Evolutionary conservation across 2,888 invertebrate genomes (phyloP).

Genomic region (Chymomyza procnemis): DNA sequence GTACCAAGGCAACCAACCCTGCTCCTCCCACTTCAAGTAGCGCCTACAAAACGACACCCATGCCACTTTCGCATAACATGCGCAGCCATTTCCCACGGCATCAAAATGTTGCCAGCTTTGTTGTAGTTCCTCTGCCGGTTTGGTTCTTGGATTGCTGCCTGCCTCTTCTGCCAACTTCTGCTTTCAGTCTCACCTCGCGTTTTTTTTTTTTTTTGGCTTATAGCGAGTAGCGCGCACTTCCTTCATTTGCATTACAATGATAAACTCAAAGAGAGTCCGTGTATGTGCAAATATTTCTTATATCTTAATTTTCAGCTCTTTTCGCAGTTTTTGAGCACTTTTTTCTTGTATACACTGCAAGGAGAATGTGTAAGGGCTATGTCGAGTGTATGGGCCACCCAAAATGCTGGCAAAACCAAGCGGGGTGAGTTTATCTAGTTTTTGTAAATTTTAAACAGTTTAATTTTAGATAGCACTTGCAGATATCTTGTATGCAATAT

Average conservation of each 20-base stretch:
- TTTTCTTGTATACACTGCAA: background rate
- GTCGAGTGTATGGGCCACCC: too few relatives aligned
- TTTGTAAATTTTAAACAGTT: too few relatives aligned
- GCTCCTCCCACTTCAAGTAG: background rate
- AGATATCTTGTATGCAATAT: too few relatives aligned
- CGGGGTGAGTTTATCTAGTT: too few relatives aligned
- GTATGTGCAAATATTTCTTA: slow-evolving; percentile 62
- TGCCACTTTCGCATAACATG: slow-evolving; percentile 61
- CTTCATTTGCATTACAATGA: slow-evolving; percentile 74
- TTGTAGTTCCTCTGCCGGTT: slow-evolving; percentile 14
- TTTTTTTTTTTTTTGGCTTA: slow-evolving; percentile 31
- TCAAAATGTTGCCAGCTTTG: slow-evolving; percentile 49
- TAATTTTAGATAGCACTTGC: too few relatives aligned
- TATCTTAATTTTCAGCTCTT: slow-evolving; percentile 36
- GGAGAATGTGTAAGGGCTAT: background rate
- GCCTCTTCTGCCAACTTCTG: slow-evolving; percentile 6
- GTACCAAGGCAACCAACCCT: background rate
- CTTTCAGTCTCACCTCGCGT: slow-evolving; percentile 64
- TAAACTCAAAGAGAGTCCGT: slow-evolving; percentile 69
- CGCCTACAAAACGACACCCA: background rate
- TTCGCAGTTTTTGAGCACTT: background rate
- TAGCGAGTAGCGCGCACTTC: slow-evolving; percentile 58
- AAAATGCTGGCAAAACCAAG: too few relatives aligned
- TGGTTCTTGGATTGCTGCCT: slow-evolving; percentile 37
- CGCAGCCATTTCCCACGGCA: slow-evolving; percentile 65